Base-by-base conservation (phyloP, 2,113 vertebrate genomes). In the Cairina moschata region DNA sequence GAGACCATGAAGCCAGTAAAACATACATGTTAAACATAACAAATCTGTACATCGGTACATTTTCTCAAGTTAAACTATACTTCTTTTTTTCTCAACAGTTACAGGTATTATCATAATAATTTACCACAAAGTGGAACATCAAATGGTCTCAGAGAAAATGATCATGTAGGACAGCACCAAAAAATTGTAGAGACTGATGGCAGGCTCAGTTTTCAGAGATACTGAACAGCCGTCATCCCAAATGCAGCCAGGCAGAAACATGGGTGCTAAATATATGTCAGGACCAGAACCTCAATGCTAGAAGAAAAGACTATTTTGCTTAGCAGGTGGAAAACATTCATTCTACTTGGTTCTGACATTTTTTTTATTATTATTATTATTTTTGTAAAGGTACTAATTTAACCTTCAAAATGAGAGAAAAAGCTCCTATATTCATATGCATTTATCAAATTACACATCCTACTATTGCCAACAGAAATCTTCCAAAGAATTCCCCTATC, bases 401-500 rank as follows among this genome's bases (percentile, higher is more conserved):
- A 81, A 59, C 20, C 22, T 74, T 88, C 63, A 69, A 95, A 93
- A 25, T 74, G 42, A 95, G 91, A 86, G 46, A 82, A 91, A 93
- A 74, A 25, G 65, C 2, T 3, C 44, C 54, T 31, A 59, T 13
- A 67, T 59, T 13, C 65, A 90, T 79, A 96, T 34, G 34, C 40
- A 54, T 44, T 4, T 87, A 93, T 97, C 86, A 71, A 91, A 72
- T 92, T 96, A 84, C 50, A 32, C 12, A 90, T 95, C 72, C 81
- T 93, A 83, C 28, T n/a, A 66, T 13, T 94, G 90, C 86, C 79
- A 94, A 58, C 32, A 74, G 77, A 96, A 95, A 88, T 71, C 67
- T 89, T 97, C 67, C 72, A 74, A 91, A 96, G 95, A 91, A 95
- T 58, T 86, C 96, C 95, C 95, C 87, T 93, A 93, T 96, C 90